Percentiles rank a stretch among this genome's conserved stretches.
phyloP scores from a whole-genome alignment of 2,797 vertebrate genomes.

The Sternotherus odoratus region DNA sequence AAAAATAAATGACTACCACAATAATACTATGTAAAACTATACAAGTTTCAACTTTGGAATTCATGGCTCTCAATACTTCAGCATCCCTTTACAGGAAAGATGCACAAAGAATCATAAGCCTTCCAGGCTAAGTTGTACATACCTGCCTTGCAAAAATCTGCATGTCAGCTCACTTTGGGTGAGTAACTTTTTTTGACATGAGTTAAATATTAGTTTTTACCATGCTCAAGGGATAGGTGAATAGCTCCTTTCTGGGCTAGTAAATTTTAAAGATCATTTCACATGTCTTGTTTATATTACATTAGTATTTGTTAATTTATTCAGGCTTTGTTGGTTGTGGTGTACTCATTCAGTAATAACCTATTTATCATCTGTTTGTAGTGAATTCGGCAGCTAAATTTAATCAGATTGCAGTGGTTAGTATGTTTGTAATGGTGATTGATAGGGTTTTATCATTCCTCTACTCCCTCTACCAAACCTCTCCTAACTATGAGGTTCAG shows the following conservation, averaged over 20 bases:
- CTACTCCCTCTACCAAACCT: neutral
- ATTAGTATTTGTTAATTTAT: neutral
- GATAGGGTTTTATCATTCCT: constrained; percentile 19
- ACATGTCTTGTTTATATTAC: neutral
- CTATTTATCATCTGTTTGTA: neutral
- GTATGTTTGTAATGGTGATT: neutral
- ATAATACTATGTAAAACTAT: neutral
- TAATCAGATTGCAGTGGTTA: neutral
- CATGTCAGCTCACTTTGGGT: neutral
- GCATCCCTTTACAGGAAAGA: neutral
- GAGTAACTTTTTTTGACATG: neutral
- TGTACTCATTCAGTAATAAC: neutral
- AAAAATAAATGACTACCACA: neutral
- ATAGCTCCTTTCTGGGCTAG: neutral
- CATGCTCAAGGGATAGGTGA: neutral
- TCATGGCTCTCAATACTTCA: neutral
- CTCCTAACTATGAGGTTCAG: neutral
- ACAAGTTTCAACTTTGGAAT: neutral
- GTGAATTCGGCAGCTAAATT: constrained; percentile 17
- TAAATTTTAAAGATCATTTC: neutral
- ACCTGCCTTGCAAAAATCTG: neutral
- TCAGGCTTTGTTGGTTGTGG: neutral
- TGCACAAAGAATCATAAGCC: neutral
- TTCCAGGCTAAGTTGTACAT: neutral
- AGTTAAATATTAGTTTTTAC: neutral